A percentile compares a stretch with the other conserved stretches of the same genome.
Conservation (phyloP, 2,888 invertebrate genomes). For the Dryadula phaetusa region DNA sequence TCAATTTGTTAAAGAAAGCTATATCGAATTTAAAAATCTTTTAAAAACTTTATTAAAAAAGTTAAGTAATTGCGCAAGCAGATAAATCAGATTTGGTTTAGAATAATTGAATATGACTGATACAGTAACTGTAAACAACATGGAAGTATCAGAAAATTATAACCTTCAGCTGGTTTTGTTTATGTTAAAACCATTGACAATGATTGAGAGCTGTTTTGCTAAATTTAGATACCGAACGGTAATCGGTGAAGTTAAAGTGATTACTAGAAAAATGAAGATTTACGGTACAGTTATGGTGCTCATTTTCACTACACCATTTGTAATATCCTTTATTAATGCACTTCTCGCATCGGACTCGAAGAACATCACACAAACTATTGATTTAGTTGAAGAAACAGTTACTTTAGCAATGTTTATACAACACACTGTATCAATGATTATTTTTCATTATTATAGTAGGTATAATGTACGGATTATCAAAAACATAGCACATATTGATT, state of each 20-base stretch:
- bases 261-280: constrained; percentile 53
- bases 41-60: too few relatives aligned
- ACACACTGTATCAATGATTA: constrained; percentile 51
- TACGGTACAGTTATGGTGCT: constrained; percentile 47
- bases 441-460: constrained; percentile 52
- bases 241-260: constrained; percentile 49
- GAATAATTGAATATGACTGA: not conserved
- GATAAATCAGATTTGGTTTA: not conserved
- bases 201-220: constrained; percentile 56
- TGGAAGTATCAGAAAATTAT: not conserved
- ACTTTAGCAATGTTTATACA: constrained; percentile 54
- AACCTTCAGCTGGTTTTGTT: constrained; percentile 21
- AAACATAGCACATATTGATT: constrained; percentile 54
- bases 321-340: constrained; percentile 34
- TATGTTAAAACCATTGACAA: constrained; percentile 50
- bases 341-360: constrained; percentile 39
- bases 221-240: constrained; percentile 56
- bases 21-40: too few relatives aligned
- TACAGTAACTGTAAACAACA: not conserved
- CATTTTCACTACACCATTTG: constrained; percentile 44
- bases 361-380: constrained; percentile 45
- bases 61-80: too few relatives aligned
- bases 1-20: too few relatives aligned
- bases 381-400: constrained; percentile 52
- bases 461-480: constrained; percentile 53